Evolutionary conservation across 2,797 vertebrate species (phyloP).

Genomic region (Myiotriccus ornatus): DNA sequence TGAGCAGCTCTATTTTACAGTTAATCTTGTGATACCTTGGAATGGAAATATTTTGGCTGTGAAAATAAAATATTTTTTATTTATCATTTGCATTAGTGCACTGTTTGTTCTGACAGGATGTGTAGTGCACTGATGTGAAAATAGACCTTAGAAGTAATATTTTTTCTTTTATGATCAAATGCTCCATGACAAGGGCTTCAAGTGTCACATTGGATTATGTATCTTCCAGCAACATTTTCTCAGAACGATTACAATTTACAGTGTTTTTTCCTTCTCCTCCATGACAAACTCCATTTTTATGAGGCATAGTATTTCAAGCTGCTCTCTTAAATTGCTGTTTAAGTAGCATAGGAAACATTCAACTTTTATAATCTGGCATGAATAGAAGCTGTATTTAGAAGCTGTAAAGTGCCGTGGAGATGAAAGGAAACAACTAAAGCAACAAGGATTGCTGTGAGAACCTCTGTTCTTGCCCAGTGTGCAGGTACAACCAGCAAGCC

Average conservation of each 20-base stretch:
- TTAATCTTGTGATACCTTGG: not conserved
- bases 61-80: not conserved
- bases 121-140: not conserved
- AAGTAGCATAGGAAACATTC: not conserved
- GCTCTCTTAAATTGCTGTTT: not conserved
- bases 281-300: not conserved
- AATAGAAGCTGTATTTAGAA: slow-evolving; percentile 19
- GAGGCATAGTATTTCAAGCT: not conserved
- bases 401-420: not conserved
- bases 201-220: not conserved
- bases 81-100: not conserved
- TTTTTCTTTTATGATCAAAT: not conserved
- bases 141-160: not conserved
- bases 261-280: not conserved
- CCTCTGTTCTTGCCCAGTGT: not conserved
- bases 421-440: not conserved
- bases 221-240: not conserved
- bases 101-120: not conserved
- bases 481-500: not conserved
- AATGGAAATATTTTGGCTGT: not conserved
- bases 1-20: not conserved
- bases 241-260: not conserved
- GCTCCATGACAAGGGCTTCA: not conserved
- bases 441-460: not conserved
- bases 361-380: slow-evolving; percentile 1